Evolutionary conservation across 2,113 vertebrate species (phyloP).

Genomic region (Archocentrus centrarchus): DNA sequence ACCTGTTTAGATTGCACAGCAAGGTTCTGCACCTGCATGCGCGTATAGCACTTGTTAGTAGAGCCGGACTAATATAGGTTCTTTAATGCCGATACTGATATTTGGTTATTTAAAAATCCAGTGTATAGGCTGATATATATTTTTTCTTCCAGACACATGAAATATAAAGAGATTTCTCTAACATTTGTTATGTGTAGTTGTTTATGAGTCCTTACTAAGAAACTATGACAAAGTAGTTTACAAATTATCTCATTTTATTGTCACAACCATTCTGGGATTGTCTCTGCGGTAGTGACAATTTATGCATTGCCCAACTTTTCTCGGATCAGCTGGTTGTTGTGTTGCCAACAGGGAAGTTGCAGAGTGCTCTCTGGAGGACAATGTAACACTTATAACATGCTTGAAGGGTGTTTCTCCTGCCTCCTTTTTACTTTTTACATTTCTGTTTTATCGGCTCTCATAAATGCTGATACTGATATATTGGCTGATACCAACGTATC

Average conservation of each 20-base stretch:
- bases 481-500: background rate
- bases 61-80: background rate
- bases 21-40: constrained; percentile 33
- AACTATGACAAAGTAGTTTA: background rate
- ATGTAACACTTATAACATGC: background rate
- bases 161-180: background rate
- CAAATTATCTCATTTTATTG: too few species aligned
- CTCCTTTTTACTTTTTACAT: background rate
- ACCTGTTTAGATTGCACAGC: constrained; percentile 37
- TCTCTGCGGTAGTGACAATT: background rate
- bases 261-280: background rate
- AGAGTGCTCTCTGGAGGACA: background rate
- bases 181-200: background rate
- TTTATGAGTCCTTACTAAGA: background rate
- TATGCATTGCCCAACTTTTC: background rate
- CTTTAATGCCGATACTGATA: background rate
- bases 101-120: background rate
- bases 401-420: background rate
- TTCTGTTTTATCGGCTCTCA: background rate
- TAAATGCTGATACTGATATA: background rate
- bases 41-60: constrained; percentile 11
- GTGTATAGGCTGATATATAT: background rate
- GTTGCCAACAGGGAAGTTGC: background rate
- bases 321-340: too few species aligned
- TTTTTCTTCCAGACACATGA: background rate